phyloP scores from a whole-genome alignment of 2,797 vertebrate species.

The Tympanoctomys barrerae region DNA sequence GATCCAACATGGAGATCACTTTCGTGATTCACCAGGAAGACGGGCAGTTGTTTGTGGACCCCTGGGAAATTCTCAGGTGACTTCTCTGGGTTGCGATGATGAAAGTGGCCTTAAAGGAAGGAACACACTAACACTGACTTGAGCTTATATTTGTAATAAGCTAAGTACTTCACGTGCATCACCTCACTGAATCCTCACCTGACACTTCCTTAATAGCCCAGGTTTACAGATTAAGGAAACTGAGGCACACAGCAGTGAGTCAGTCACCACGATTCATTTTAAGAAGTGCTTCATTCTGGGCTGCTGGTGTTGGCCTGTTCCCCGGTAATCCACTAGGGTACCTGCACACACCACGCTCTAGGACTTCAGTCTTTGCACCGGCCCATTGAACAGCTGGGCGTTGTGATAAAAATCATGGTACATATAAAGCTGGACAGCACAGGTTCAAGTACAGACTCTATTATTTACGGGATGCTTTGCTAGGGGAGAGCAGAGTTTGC shows the following conservation, averaged over 20 bases:
- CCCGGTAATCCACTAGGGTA: background rate
- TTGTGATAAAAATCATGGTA: background rate
- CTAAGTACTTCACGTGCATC: accelerated
- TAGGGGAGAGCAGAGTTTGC: background rate
- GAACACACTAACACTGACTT: background rate
- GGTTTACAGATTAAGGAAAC: slow-evolving; percentile 33
- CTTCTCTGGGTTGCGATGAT: background rate
- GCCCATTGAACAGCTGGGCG: background rate
- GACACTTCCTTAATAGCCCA: background rate
- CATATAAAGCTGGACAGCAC: background rate
- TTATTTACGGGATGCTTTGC: background rate
- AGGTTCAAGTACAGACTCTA: background rate
- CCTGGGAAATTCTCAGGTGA: background rate
- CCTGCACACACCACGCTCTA: background rate
- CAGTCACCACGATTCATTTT: background rate
- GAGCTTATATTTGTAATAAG: background rate
- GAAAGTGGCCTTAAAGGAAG: background rate
- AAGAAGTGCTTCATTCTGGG: background rate
- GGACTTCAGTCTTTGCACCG: accelerated
- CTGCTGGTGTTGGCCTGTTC: background rate
- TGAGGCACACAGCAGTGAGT: background rate
- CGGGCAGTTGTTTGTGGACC: no score
- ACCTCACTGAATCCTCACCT: background rate
- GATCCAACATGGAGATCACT: background rate
- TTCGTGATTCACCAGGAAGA: background rate